phyloP scores from a whole-genome alignment of 2,113 vertebrate species.

The Microcebus murinus region DNA sequence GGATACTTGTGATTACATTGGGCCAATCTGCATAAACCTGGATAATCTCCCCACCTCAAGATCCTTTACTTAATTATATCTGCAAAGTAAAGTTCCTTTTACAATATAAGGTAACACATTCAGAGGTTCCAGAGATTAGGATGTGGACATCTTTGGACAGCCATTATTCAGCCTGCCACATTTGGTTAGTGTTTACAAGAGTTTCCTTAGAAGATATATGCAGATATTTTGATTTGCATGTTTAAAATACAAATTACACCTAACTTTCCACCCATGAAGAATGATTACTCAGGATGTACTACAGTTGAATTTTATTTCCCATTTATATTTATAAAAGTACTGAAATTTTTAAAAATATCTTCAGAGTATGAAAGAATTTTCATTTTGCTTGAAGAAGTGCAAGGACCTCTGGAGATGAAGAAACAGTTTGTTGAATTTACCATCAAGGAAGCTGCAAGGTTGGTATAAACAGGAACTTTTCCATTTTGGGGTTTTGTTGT shows the following conservation, averaged over 20 bases:
- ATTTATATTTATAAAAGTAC: constrained; percentile 38
- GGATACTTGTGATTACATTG: not conserved
- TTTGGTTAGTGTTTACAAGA: not conserved
- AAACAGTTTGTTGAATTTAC: constrained; percentile 97
- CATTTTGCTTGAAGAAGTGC: constrained; percentile 93
- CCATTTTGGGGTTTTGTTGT: no score
- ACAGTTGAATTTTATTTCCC: not conserved
- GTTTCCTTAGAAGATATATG: not conserved
- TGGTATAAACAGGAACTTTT: constrained; percentile 60
- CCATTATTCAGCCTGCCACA: not conserved
- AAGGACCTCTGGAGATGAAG: constrained; percentile 92
- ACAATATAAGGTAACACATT: not conserved
- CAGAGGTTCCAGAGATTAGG: not conserved
- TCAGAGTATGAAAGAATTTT: constrained; percentile 95
- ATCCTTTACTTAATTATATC: constrained; percentile 6
- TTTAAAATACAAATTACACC: not conserved
- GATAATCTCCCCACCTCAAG: constrained; percentile 38
- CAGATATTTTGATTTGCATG: constrained; percentile 5
- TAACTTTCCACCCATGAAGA: constrained; percentile 8
- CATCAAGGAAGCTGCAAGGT: constrained; percentile 98
- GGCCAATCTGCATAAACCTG: not conserved
- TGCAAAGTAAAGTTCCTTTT: constrained; percentile 21
- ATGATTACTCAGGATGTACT: not conserved
- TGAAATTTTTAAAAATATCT: constrained; percentile 57
- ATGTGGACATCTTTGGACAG: not conserved